phyloP scores from a whole-genome alignment of 2,888 invertebrate genomes.

The Sinopyrophorus schimmeli region DNA sequence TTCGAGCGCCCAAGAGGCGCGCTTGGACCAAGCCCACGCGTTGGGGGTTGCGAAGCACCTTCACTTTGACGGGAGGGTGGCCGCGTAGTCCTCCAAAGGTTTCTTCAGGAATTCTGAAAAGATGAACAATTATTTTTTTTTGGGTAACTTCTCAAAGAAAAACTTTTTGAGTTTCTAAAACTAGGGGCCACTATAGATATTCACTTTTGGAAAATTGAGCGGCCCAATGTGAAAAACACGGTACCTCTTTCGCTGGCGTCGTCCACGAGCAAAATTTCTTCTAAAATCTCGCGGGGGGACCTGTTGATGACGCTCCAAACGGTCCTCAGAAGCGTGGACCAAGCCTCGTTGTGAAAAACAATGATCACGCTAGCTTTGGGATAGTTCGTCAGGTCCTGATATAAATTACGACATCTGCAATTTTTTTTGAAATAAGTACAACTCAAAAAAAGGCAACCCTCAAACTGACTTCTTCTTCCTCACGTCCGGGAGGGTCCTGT shows the following conservation, averaged over 20 bases:
- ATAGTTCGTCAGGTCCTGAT: conserved; percentile 62
- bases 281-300: conserved; percentile 75
- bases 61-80: conserved; percentile 64
- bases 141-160: no score
- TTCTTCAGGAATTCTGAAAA: conserved; percentile 63
- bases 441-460: no score
- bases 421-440: conserved; percentile 59
- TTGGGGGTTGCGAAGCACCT: conserved; percentile 65
- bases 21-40: conserved; percentile 83
- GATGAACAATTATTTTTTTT: no score
- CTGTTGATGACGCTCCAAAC: conserved; percentile 91
- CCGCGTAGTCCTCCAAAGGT: conserved; percentile 70
- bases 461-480: conserved; percentile 79
- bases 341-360: conserved; percentile 98
- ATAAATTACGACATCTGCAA: conserved; percentile 67
- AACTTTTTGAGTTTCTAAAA: no score
- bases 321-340: conserved; percentile 94
- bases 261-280: conserved; percentile 87
- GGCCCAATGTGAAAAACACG: conserved; percentile 17
- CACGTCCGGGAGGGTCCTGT: conserved; percentile 82
- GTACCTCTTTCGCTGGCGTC: conserved; percentile 85
- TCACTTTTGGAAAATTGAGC: not conserved
- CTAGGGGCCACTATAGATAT: no score
- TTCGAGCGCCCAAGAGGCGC: conserved; percentile 74
- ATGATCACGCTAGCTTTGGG: conserved; percentile 92